Percentiles rank a stretch among this genome's conserved stretches.
Conservation (phyloP, 2,888 invertebrate genomes). For the Agrilus cyanescens region DNA sequence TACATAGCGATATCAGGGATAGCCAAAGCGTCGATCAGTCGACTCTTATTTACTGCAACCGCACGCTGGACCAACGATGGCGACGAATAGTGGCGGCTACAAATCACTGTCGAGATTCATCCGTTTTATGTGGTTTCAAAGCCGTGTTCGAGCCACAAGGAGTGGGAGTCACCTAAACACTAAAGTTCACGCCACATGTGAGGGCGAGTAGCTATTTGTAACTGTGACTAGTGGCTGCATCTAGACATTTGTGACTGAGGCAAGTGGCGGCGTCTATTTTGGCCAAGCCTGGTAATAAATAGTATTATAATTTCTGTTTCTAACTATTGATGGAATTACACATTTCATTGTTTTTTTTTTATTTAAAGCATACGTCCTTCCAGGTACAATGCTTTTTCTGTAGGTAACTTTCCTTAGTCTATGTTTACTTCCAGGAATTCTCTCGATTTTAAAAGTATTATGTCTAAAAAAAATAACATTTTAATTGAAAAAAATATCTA, state of each 20-base stretch:
- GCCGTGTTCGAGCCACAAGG: background rate
- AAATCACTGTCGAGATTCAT: background rate
- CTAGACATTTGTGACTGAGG: background rate
- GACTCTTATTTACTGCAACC: too few species aligned
- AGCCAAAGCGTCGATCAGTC: too few species aligned
- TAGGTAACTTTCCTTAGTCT: conserved; percentile 45
- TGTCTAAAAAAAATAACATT: conserved; percentile 36
- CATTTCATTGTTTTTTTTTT: conserved; percentile 69
- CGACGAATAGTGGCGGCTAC: too few species aligned
- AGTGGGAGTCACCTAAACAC: background rate
- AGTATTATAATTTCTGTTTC: background rate
- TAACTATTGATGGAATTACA: conserved; percentile 40
- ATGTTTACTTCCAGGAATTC: conserved; percentile 51
- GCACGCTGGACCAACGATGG: too few species aligned
- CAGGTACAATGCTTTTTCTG: conserved; percentile 44
- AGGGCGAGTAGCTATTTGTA: too few species aligned
- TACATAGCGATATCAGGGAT: too few species aligned
- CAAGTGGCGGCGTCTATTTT: background rate
- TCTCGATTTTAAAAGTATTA: conserved; percentile 51
- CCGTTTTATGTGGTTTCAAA: background rate
- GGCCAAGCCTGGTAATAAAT: background rate
- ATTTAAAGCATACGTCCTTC: conserved; percentile 63
- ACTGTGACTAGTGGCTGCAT: too few species aligned
- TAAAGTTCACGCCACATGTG: background rate
- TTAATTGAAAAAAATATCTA: background rate